Evolutionary conservation across 2,888 invertebrate species (phyloP).

Genomic region (Trachelus troglodyta): DNA sequence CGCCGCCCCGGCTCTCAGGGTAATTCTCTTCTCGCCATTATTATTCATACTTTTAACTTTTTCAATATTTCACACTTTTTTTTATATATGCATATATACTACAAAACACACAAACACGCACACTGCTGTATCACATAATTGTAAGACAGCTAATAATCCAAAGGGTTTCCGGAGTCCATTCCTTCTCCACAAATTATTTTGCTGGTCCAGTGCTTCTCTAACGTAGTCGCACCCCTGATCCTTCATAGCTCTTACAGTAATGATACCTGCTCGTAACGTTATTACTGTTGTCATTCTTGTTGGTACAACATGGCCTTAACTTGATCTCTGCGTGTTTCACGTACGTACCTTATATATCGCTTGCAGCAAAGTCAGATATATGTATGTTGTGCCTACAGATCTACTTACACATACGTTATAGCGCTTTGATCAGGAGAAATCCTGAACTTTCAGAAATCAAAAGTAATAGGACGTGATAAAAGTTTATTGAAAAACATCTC

Average conservation of each 20-base stretch:
- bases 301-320: background rate
- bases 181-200: background rate
- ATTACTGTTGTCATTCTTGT: background rate
- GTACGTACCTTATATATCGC: background rate
- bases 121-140: background rate
- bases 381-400: background rate
- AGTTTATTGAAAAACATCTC: background rate
- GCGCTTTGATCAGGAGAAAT: background rate
- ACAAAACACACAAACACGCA: background rate
- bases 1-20: constrained; percentile 66
- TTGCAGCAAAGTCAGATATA: background rate
- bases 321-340: background rate
- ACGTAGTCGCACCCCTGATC: background rate
- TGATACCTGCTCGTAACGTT: background rate
- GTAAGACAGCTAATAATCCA: constrained; percentile 6
- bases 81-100: background rate
- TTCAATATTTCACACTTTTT: background rate
- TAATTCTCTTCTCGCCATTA: constrained; percentile 43
- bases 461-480: background rate
- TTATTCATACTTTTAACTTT: constrained; percentile 11
- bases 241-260: background rate
- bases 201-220: background rate
- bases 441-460: background rate
- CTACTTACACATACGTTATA: background rate
- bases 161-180: constrained; percentile 1